phyloP scores from a whole-genome alignment of 2,113 vertebrate genomes.

The Malurus alboscapulatus region DNA sequence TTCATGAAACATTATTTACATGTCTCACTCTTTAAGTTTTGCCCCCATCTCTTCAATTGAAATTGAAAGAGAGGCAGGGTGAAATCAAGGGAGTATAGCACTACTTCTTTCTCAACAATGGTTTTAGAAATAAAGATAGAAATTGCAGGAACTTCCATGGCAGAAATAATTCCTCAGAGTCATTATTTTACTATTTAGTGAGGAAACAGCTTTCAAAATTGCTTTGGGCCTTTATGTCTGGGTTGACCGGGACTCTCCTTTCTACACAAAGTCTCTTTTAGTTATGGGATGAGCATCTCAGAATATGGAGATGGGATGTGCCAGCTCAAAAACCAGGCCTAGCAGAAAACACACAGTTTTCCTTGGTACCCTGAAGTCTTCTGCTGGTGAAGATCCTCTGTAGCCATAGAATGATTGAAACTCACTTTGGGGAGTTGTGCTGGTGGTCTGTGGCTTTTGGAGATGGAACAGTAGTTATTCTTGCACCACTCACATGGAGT shows the following conservation, averaged over 20 bases:
- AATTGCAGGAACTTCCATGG: not conserved
- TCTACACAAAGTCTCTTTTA: not conserved
- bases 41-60: not conserved
- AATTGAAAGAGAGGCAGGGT: not conserved
- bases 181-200: not conserved
- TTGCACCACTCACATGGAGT: not conserved
- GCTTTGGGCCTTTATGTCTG: not conserved
- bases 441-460: not conserved
- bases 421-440: no score
- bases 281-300: fast-evolving
- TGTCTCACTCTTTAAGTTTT: not conserved
- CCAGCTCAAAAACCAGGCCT: not conserved
- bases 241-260: not conserved
- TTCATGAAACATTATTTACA: not conserved
- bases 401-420: not conserved
- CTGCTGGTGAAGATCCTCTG: not conserved
- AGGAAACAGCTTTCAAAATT: not conserved
- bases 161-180: not conserved
- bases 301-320: not conserved
- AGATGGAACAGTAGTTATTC: not conserved
- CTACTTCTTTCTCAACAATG: not conserved
- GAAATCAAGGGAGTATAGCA: not conserved
- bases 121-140: not conserved
- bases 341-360: not conserved
- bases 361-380: not conserved